Conservation (phyloP, 2,888 invertebrate genomes). For the Apotomis turbidana region DNA sequence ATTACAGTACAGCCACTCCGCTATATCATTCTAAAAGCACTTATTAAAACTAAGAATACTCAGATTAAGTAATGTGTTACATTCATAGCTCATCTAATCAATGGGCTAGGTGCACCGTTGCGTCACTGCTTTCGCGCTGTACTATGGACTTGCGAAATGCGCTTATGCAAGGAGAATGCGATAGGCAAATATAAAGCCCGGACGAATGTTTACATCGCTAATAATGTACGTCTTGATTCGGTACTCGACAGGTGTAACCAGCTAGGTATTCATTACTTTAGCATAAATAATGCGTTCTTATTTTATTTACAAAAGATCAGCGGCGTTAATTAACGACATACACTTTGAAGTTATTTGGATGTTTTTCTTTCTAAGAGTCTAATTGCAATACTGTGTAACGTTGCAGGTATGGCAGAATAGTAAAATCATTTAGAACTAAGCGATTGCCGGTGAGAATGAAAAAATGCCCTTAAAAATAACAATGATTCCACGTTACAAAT, state of each 20-base stretch:
- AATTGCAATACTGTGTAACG: no score
- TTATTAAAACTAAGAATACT: conserved; percentile 51
- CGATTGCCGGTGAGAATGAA: no score
- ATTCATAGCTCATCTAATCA: conserved; percentile 75
- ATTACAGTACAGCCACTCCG: no score
- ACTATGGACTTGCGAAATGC: conserved; percentile 71
- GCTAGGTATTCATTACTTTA: background rate
- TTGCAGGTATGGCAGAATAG: no score
- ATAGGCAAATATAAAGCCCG: conserved; percentile 66
- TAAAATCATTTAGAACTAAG: no score
- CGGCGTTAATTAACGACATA: no score
- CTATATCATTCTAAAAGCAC: background rate
- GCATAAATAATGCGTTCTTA: background rate
- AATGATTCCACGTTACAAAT: no score
- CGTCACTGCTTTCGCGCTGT: conserved; percentile 78
- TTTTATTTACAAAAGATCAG: no score
- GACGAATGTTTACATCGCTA: conserved; percentile 56
- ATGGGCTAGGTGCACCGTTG: conserved; percentile 66
- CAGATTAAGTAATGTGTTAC: conserved; percentile 72
- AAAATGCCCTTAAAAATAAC: no score
- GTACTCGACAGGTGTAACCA: background rate
- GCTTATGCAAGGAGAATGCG: conserved; percentile 72
- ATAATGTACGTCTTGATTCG: conserved; percentile 18
- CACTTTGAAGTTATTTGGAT: no score
- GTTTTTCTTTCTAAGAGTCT: no score